Percentiles rank a stretch among this genome's conserved stretches.
phyloP scores from a whole-genome alignment of 2,888 invertebrate species.

The Eupelmus urozonus region DNA sequence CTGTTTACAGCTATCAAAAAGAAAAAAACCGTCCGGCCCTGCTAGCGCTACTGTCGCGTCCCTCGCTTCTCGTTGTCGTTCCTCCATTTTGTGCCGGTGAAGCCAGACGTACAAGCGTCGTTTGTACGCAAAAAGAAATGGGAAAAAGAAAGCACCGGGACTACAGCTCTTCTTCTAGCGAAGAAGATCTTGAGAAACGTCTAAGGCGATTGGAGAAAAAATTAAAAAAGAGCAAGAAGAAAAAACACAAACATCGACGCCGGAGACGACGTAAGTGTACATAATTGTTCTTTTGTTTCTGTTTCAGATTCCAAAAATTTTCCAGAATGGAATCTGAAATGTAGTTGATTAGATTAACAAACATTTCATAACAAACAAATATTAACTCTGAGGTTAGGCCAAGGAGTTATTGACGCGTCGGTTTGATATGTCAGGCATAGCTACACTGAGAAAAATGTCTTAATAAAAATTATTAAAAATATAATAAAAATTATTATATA shows the following conservation, averaged over 20 bases:
- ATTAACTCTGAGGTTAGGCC: too few species aligned
- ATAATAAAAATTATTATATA: conserved; percentile 21
- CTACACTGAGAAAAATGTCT: conserved; percentile 4
- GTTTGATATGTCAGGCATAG: too few species aligned
- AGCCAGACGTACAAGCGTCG: neutral
- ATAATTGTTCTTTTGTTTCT: neutral
- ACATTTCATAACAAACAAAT: too few species aligned
- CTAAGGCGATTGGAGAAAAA: conserved; percentile 1
- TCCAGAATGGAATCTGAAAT: too few species aligned
- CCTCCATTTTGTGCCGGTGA: conserved; percentile 4
- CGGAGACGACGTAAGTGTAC: neutral
- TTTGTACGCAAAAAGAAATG: neutral
- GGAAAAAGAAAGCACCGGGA: neutral
- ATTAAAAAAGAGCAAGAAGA: conserved; percentile 1
- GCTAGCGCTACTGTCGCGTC: neutral
- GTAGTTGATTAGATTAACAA: too few species aligned
- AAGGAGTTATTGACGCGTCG: too few species aligned
- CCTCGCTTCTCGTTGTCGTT: neutral
- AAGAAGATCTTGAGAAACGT: neutral
- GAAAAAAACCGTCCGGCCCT: neutral
- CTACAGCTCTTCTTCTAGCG: conserved; percentile 2
- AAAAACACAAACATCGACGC: neutral
- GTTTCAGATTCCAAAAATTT: neutral
- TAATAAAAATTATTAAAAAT: neutral
- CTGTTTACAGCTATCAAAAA: neutral